Base-by-base conservation (phyloP, 1,140 invertebrate genomes). In the Trichogramma pretiosum region DNA sequence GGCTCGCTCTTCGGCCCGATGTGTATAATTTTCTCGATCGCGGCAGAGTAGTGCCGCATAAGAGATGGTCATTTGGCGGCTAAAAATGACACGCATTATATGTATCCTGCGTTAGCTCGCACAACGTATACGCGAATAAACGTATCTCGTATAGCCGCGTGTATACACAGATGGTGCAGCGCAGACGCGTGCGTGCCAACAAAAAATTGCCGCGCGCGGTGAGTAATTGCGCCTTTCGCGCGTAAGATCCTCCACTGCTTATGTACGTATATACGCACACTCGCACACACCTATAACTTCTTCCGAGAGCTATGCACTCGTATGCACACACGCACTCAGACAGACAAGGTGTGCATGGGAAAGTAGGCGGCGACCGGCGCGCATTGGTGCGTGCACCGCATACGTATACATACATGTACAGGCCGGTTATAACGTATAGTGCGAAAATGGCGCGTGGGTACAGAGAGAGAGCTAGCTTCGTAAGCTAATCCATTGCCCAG, bases 151-250 rank as follows among this genome's bases (percentile, higher is more conserved):
- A n/a, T n/a, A n/a, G n/a, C n/a, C n/a, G n/a, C n/a, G n/a, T n/a
- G n/a, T n/a, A n/a, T n/a, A n/a, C 17, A 8, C 43, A 44, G 33
- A 45, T 36, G 43, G 21, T 10, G 17, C n/a, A 34, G 24, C 19
- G 18, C 28, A 4, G 18, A 16, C 14, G 7, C 19, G 21, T n/a
- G 28, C 21, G 21, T 38, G 17, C 24, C 22, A 13, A 16, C 3
- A 14, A 13, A 1, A 5, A 13, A 7, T 17, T 10, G 16, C 19
- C 10, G 18, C 40, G 22, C 30, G n/a, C n/a, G 26, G 7, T 9
- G 7, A 26, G 35, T 38, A 37, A 38, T 38, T 38, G 44, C n/a
- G 14, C 23, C 44, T 26, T 26, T n/a, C 11, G 24, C n/a, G 44
- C 24, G 8, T 9, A n/a, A 21, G 13, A 21, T 18, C 36, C 18